Evolutionary conservation across 2,888 invertebrate species (phyloP).

Genomic region (Cerastoderma edule): DNA sequence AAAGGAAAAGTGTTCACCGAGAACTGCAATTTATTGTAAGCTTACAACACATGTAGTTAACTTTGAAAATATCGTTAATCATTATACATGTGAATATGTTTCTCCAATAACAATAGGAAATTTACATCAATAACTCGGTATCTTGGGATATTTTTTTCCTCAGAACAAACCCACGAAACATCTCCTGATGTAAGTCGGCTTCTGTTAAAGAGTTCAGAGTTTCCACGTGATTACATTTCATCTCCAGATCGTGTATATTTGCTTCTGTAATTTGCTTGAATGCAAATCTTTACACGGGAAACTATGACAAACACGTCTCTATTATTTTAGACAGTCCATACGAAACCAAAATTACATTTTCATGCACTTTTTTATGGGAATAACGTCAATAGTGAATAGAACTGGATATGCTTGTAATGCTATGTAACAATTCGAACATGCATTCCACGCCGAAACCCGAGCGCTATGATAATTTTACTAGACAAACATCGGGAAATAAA

Average conservation of each 20-base stretch:
- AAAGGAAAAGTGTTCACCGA: too few relatives aligned
- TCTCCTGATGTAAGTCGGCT: too few relatives aligned
- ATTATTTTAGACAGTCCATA: conserved; percentile 23
- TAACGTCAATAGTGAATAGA: conserved; percentile 14
- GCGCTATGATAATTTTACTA: conserved; percentile 14
- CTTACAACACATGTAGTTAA: too few relatives aligned
- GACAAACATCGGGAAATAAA: conserved; percentile 3
- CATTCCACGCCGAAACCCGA: conserved; percentile 1
- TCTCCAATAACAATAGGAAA: too few relatives aligned
- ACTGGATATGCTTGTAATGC: conserved; percentile 5
- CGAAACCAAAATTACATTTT: conserved; percentile 14
- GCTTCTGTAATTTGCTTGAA: conserved; percentile 11
- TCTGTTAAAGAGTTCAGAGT: too few relatives aligned
- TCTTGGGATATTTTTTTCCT: too few relatives aligned
- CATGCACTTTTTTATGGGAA: not conserved
- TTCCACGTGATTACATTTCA: not conserved
- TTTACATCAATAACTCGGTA: too few relatives aligned
- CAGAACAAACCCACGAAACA: too few relatives aligned
- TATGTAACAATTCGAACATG: not conserved
- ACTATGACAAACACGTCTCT: conserved; percentile 19
- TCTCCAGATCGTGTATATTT: conserved; percentile 4
- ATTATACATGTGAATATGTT: too few relatives aligned
- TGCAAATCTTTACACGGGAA: conserved; percentile 15
- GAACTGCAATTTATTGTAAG: too few relatives aligned
- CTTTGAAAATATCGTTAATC: too few relatives aligned